These are phyloP conservation scores for Aricia artaxerxes DNA, from an alignment of 2,888 invertebrate genomes.

Conservation along the genomic window DNA sequence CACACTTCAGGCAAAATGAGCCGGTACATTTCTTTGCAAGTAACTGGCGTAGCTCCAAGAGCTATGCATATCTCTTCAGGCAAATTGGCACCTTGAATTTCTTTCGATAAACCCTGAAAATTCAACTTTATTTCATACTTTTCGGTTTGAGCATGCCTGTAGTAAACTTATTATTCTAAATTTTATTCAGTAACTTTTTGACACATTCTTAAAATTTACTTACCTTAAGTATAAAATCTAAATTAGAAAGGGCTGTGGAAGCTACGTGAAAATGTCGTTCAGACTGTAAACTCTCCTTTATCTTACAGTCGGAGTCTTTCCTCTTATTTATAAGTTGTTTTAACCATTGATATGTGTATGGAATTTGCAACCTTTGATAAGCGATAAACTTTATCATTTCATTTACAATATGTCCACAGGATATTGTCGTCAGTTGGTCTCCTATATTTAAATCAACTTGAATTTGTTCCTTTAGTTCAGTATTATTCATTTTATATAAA, in stretches of 20 bases:
- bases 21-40: constrained; percentile 70
- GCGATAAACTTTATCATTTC: constrained; percentile 80
- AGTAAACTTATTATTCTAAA: too few species aligned
- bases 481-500: constrained; percentile 29
- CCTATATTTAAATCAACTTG: constrained; percentile 65
- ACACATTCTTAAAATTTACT: background rate
- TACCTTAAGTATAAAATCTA: constrained; percentile 73
- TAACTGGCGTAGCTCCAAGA: constrained; percentile 64
- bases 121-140: too few species aligned
- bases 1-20: constrained; percentile 61
- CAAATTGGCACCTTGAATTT: constrained; percentile 61
- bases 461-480: constrained; percentile 23
- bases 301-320: constrained; percentile 50
- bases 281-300: constrained; percentile 63
- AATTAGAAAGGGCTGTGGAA: constrained; percentile 66
- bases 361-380: constrained; percentile 80
- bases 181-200: background rate
- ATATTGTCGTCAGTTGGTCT: constrained; percentile 77
- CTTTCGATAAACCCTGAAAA: constrained; percentile 65
- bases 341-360: constrained; percentile 73
- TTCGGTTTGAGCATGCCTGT: too few species aligned
- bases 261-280: constrained; percentile 67
- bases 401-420: constrained; percentile 78
- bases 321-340: constrained; percentile 69
- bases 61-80: constrained; percentile 71